Conservation (phyloP, 2,113 vertebrate species). For the Calypte anna region DNA sequence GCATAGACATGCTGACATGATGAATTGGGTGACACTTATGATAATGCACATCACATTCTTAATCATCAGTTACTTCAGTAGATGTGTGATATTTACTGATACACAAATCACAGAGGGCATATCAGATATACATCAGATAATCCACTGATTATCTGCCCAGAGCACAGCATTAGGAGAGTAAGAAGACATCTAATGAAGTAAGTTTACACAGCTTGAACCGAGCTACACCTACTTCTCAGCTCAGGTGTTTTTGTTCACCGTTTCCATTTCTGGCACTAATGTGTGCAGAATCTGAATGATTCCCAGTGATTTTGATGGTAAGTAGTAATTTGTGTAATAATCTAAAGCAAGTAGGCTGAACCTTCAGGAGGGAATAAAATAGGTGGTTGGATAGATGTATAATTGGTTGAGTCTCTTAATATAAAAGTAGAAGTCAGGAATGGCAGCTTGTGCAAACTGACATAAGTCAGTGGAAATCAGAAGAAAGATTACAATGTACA, state of each 20-base stretch:
- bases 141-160: neutral
- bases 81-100: neutral
- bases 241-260: neutral
- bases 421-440: neutral
- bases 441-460: neutral
- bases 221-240: neutral
- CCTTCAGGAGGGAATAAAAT: neutral
- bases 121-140: neutral
- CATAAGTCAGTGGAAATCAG: neutral
- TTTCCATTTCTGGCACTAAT: neutral
- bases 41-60: neutral
- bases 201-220: neutral
- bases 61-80: neutral
- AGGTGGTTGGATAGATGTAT: neutral
- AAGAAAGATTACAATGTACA: neutral
- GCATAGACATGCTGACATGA: neutral
- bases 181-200: neutral
- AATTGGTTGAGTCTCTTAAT: neutral
- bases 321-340: neutral
- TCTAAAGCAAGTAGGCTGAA: neutral
- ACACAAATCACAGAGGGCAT: neutral
- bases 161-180: neutral
- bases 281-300: neutral
- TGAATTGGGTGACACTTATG: fast-evolving
- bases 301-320: neutral